Base-by-base conservation (phyloP, 2,797 vertebrate genomes). In the Neopelma chrysocephalum region DNA sequence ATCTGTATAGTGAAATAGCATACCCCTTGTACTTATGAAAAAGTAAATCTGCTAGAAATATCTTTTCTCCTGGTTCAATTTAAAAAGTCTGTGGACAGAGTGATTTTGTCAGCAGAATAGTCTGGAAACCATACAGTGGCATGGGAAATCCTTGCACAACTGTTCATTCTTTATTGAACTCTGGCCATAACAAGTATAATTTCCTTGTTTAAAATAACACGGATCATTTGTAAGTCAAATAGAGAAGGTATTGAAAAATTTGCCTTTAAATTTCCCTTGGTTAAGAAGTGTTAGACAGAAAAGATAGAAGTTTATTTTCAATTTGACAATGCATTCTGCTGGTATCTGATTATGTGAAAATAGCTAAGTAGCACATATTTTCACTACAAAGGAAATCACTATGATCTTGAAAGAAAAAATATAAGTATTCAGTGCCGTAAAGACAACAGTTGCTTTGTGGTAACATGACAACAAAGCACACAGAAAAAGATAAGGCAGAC, bases 141-240 rank as follows among this genome's bases (percentile, higher is more conserved):
- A 61, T 73, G 77, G 78, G 89, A 94, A 88, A 91, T 80, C 53
- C 72, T 42, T 72, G 53, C 76, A 82, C 71, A 87, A 57, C 86
- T 78, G 53, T 34, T 92, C 15, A 8, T 80, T 93, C 69, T 81
- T 92, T 81, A 83, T 48, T 62, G 69, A 94, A 80, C 47, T 71
- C 29, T 36, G 62, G 65, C 53, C 79, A 77, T 81, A 92, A 85
- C 12, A 25, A 89, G 34, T 14, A 12, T 31, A 51, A 96, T 92
- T 96, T 95, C 84, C 69, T 91, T 92, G 87, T 92, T 96, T 92
- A 95, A 97, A 95, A 85, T 87, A 94, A 75, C 45, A 93, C 0
- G 2, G 84, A 89, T 68, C 51, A 83, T 92, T 92, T 94, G 27
- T 58, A 95, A 92, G 60, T 60, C 85, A 73, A 91, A 89, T 29